Evolutionary conservation across 2,888 invertebrate genomes (phyloP).

Genomic region (Bellardia pandia): DNA sequence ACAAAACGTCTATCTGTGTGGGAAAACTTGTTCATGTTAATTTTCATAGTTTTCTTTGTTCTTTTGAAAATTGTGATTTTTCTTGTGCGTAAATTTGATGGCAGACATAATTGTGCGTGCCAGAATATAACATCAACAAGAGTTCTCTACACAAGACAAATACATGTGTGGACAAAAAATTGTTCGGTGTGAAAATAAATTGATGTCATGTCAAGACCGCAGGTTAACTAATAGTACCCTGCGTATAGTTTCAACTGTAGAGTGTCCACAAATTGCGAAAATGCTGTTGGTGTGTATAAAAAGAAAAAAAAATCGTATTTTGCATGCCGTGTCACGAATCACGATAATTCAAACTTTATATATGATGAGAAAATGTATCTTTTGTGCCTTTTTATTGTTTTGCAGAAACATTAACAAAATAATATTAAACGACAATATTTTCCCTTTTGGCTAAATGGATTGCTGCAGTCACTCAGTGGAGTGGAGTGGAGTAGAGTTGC

Average conservation of each 20-base stretch:
- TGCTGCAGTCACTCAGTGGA: conserved; percentile 58
- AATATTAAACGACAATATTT: conserved; percentile 58
- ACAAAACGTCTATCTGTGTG: no score
- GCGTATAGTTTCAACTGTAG: not conserved
- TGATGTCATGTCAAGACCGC: no score
- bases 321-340: conserved; percentile 79
- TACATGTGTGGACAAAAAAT: no score
- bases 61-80: no score
- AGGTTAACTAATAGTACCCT: not conserved
- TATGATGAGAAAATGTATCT: conserved; percentile 35
- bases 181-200: no score
- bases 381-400: conserved; percentile 18
- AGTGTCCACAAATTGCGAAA: not conserved
- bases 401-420: conserved; percentile 47
- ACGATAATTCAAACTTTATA: conserved; percentile 72
- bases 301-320: conserved; percentile 68
- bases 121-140: no score
- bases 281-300: not conserved
- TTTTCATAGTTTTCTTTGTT: no score
- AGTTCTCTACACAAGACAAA: no score
- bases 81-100: no score
- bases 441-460: conserved; percentile 68
- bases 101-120: no score
- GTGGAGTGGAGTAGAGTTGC: conserved; percentile 1
- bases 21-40: no score